Evolutionary conservation across 1,140 invertebrate species (phyloP).

Genomic region (Psix sp.): DNA sequence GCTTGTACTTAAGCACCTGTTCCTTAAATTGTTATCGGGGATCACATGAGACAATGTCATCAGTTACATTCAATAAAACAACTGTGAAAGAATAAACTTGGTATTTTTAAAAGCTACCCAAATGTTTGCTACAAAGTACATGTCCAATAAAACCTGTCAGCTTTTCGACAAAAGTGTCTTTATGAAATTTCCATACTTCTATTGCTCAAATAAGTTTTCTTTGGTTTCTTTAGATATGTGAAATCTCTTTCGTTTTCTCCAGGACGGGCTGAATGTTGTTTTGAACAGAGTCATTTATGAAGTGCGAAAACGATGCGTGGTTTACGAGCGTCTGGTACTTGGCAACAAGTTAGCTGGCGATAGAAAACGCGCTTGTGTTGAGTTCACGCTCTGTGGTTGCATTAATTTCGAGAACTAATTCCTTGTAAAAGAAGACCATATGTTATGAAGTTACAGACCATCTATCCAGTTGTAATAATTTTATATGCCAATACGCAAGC

Average conservation of each 20-base stretch:
- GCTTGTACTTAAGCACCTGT: constrained; percentile 9
- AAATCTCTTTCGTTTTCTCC: too few species aligned
- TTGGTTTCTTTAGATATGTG: too few species aligned
- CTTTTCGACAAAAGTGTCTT: too few species aligned
- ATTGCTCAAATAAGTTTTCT: too few species aligned
- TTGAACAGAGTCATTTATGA: constrained; percentile 38
- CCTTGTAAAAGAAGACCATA: constrained; percentile 25
- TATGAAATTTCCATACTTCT: too few species aligned
- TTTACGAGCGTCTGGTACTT: constrained; percentile 52
- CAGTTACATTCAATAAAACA: constrained; percentile 2
- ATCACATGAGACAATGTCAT: constrained; percentile 5
- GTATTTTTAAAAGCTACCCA: too few species aligned
- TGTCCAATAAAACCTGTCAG: too few species aligned
- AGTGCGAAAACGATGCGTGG: constrained; percentile 56
- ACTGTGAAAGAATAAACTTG: too few species aligned
- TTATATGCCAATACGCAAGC: constrained; percentile 16
- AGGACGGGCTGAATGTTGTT: too few species aligned
- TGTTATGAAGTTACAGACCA: constrained; percentile 17
- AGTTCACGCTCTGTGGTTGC: constrained; percentile 45
- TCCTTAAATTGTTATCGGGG: constrained; percentile 6
- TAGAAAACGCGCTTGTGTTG: constrained; percentile 26
- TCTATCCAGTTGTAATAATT: constrained; percentile 25
- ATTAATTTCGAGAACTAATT: constrained; percentile 42
- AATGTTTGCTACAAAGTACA: too few species aligned
- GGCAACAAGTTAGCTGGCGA: constrained; percentile 43